phyloP scores from a whole-genome alignment of 2,888 invertebrate species.

The Melinopterus prodromus region DNA sequence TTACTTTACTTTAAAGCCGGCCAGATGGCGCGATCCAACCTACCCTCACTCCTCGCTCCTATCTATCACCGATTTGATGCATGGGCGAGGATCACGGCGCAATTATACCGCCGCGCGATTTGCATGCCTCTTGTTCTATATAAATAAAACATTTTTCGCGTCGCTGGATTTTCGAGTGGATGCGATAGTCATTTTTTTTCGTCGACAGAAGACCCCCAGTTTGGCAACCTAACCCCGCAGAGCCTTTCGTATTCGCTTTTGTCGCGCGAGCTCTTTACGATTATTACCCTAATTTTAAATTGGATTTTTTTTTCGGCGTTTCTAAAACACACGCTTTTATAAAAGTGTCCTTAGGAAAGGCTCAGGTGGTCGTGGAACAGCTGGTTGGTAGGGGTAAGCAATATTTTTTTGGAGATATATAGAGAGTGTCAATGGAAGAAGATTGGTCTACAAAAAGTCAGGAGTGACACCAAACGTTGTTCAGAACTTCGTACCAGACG shows the following conservation, averaged over 20 bases:
- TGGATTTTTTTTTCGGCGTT: not conserved
- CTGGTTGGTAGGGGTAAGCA: not conserved
- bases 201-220: not conserved
- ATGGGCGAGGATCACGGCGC: constrained; percentile 21
- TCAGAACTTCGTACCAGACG: too few species aligned
- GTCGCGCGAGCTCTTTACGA: constrained; percentile 11
- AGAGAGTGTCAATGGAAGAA: not conserved
- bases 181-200: not conserved
- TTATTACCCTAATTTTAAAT: constrained; percentile 13
- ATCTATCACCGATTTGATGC: not conserved
- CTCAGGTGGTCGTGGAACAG: not conserved
- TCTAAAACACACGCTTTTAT: not conserved
- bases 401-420: not conserved
- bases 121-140: constrained; percentile 41
- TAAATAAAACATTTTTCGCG: constrained; percentile 38
- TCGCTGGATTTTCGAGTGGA: constrained; percentile 15
- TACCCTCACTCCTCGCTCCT: not conserved
- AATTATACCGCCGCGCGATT: constrained; percentile 41
- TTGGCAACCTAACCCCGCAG: not conserved
- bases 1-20: constrained; percentile 44
- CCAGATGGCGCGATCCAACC: constrained; percentile 33
- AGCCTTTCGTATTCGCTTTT: not conserved
- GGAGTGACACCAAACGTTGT: not conserved
- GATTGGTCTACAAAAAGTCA: not conserved
- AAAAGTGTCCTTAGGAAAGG: not conserved